A percentile compares a stretch with the other conserved stretches of the same genome.
Conservation (phyloP, 2,797 vertebrate species). For the Sphenopsis melanotis region DNA sequence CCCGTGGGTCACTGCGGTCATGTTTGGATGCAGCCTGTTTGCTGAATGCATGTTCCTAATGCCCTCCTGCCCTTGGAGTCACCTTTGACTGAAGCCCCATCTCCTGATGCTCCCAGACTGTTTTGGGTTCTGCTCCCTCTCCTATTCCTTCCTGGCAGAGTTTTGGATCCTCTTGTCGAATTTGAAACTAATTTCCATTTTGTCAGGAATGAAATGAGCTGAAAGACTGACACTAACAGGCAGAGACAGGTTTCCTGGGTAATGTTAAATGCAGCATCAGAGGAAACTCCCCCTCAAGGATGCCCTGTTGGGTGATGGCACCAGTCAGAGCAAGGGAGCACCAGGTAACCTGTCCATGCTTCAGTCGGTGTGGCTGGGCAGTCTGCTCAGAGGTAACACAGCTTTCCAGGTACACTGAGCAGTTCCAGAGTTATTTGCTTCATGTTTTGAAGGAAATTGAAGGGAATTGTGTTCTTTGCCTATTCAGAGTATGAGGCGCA, state of each 20-base stretch:
- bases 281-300: background rate
- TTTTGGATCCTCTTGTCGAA: background rate
- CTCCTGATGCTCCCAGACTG: background rate
- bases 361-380: background rate
- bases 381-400: constrained; percentile 7
- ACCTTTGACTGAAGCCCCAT: constrained; percentile 3
- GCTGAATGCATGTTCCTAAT: background rate
- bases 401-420: background rate
- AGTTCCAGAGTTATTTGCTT: constrained; percentile 30
- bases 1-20: background rate
- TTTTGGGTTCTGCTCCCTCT: constrained; percentile 31
- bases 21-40: background rate
- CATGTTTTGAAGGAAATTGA: background rate
- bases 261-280: background rate
- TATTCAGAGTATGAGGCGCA: background rate
- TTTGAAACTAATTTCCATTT: constrained; percentile 21
- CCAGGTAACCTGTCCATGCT: background rate
- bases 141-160: constrained; percentile 28
- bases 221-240: background rate
- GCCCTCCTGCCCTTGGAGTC: background rate
- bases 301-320: background rate
- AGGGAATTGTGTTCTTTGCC: constrained; percentile 25
- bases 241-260: background rate
- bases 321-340: background rate
- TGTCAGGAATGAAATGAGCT: background rate